These are phyloP conservation scores for Rhynchophorus ferrugineus DNA, from an alignment of 1,140 invertebrate genomes.

Conservation along the genomic window DNA sequence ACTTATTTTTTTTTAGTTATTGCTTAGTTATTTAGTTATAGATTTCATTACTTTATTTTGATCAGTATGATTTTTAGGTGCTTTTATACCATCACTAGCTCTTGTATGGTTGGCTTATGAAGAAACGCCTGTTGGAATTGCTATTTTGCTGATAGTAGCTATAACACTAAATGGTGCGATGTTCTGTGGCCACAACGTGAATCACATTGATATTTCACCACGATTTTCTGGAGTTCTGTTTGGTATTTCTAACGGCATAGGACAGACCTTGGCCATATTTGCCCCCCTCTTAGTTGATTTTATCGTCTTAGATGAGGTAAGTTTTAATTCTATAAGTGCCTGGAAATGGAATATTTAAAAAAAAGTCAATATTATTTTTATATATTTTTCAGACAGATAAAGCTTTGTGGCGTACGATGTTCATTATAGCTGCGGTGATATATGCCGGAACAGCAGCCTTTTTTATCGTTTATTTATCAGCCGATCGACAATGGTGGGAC, in stretches of 20 bases:
- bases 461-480: constrained; percentile 26
- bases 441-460: constrained; percentile 27
- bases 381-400: constrained; percentile 28
- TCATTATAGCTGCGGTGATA: constrained; percentile 25
- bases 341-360: no score
- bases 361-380: no score
- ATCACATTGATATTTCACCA: constrained; percentile 64
- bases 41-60: no score
- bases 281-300: constrained; percentile 59
- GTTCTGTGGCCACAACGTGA: constrained; percentile 58
- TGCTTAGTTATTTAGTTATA: no score
- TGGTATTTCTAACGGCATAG: constrained; percentile 68
- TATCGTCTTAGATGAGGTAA: constrained; percentile 55
- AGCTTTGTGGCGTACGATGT: constrained; percentile 31
- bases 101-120: constrained; percentile 56
- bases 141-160: constrained; percentile 55
- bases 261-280: constrained; percentile 63
- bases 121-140: constrained; percentile 39
- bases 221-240: constrained; percentile 63
- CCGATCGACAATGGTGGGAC: constrained; percentile 31
- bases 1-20: no score
- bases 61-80: constrained; percentile 42
- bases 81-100: constrained; percentile 50
- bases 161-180: constrained; percentile 68
- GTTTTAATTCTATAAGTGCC: not conserved